Evolutionary conservation across 2,113 vertebrate species (phyloP).

Genomic region (Fulmarus glacialis): DNA sequence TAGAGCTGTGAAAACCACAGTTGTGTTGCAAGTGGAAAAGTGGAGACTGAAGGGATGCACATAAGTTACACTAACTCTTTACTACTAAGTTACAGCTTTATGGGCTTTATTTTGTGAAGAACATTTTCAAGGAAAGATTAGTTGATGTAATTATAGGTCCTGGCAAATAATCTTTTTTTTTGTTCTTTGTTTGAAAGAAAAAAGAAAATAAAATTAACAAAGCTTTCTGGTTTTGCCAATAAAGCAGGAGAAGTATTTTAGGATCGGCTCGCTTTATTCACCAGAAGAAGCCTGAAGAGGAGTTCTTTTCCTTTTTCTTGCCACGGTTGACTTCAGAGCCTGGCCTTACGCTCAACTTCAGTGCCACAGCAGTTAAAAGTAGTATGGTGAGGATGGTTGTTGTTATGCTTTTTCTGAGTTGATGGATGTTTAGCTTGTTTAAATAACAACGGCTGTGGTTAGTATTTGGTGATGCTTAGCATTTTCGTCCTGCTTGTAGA

Average conservation of each 20-base stretch:
- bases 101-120: not conserved
- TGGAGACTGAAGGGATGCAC: not conserved
- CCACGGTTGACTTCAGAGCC: constrained; percentile 84
- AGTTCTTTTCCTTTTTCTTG: constrained; percentile 71
- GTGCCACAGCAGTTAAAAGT: constrained; percentile 87
- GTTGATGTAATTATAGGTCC: not conserved
- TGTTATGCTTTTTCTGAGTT: not conserved
- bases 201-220: not conserved
- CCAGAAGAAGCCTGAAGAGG: constrained; percentile 63
- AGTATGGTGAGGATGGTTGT: constrained; percentile 79
- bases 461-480: not conserved
- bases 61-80: not conserved
- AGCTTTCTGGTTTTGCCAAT: constrained; percentile 29
- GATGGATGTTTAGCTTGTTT: not conserved
- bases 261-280: constrained; percentile 53
- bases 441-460: not conserved
- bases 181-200: not conserved
- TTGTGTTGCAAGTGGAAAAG: not conserved
- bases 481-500: not conserved
- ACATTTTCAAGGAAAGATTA: not conserved
- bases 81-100: not conserved
- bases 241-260: constrained; percentile 61
- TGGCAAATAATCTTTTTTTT: not conserved
- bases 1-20: not conserved
- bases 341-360: constrained; percentile 83